Conservation (phyloP, 1,140 invertebrate species). For the Neoseiulus cucumeris region DNA sequence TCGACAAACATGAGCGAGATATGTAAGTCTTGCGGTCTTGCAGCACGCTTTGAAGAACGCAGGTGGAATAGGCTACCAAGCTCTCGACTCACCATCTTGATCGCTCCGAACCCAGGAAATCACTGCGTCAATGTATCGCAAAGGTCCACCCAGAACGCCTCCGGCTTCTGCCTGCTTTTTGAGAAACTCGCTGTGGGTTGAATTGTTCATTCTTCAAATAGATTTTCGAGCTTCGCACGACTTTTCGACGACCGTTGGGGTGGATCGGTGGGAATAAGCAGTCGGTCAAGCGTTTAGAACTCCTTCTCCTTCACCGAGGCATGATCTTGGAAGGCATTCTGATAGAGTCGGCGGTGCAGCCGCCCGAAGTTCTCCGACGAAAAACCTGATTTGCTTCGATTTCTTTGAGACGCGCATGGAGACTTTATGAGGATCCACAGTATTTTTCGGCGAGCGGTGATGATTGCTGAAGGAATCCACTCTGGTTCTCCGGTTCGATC, state of each 20-base stretch:
- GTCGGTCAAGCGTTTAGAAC: no score
- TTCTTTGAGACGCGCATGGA: slow-evolving; percentile 44
- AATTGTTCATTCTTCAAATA: slow-evolving; percentile 40
- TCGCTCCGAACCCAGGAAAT: slow-evolving; percentile 65
- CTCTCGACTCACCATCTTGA: slow-evolving; percentile 37
- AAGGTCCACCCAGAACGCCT: slow-evolving; percentile 47
- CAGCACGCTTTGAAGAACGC: slow-evolving; percentile 20
- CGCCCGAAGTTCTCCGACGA: no score
- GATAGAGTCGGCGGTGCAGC: no score
- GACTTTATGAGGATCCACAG: slow-evolving; percentile 25
- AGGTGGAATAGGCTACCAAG: slow-evolving; percentile 13
- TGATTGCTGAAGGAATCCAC: neutral
- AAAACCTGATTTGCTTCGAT: slow-evolving; percentile 58
- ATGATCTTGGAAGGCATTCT: no score
- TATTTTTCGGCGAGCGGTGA: no score
- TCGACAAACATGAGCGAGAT: no score
- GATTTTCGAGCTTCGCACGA: slow-evolving; percentile 54
- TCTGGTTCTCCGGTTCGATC: slow-evolving; percentile 32
- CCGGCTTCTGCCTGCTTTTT: slow-evolving; percentile 43
- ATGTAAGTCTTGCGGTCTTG: no score
- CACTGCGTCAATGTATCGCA: slow-evolving; percentile 44
- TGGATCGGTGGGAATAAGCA: no score
- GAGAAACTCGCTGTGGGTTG: slow-evolving; percentile 47
- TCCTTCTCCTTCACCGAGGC: no score
- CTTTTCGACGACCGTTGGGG: slow-evolving; percentile 66